Percentiles rank a stretch among this genome's conserved stretches.
phyloP scores from a whole-genome alignment of 2,113 vertebrate genomes.

The Oncorhynchus masou region DNA sequence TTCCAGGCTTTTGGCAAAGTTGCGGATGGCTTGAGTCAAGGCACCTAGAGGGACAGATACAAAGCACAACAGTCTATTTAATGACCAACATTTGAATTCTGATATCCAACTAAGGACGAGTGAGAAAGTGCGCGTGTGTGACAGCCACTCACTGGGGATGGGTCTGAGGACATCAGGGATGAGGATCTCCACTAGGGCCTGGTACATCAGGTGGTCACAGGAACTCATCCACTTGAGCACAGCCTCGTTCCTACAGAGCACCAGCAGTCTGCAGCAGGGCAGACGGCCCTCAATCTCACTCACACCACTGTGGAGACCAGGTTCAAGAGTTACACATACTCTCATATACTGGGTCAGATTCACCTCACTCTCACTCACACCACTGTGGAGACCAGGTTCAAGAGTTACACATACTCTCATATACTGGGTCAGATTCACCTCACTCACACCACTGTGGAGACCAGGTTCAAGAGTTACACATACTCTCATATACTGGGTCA shows the following conservation, averaged over 20 bases:
- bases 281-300: constrained; percentile 81
- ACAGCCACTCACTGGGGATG: constrained; percentile 87
- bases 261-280: constrained; percentile 81
- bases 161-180: constrained; percentile 97
- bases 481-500: too few species aligned
- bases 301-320: constrained; percentile 65
- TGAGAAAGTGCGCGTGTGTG: not conserved
- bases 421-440: too few species aligned
- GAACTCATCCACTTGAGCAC: constrained; percentile 93
- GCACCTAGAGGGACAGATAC: constrained; percentile 76
- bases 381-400: constrained; percentile 43
- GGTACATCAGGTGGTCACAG: constrained; percentile 97
- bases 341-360: too few species aligned
- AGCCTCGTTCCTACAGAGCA: constrained; percentile 85
- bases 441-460: constrained; percentile 71
- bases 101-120: not conserved
- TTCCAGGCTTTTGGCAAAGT: constrained; percentile 98
- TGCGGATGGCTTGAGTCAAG: constrained; percentile 96
- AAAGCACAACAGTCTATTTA: not conserved
- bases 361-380: constrained; percentile 51
- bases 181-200: constrained; percentile 95
- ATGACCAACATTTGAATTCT: not conserved
- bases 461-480: not conserved
- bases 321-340: not conserved
- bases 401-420: not conserved